Conservation (phyloP, 2,113 vertebrate species). For the Pica pica region DNA sequence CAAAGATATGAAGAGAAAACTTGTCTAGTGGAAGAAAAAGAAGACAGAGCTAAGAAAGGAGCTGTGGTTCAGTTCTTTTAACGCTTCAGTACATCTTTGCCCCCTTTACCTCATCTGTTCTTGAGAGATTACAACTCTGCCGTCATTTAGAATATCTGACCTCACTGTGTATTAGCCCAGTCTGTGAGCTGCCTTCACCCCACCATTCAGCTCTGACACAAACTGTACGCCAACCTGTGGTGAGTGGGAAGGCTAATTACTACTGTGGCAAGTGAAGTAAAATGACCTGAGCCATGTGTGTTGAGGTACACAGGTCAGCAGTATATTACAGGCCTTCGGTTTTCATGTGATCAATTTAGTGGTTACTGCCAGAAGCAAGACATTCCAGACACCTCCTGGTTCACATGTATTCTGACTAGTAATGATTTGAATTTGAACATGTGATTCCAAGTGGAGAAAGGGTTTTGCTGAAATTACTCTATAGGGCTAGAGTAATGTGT, state of each 20-base stretch:
- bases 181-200: neutral
- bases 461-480: neutral
- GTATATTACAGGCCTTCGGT: neutral
- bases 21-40: neutral
- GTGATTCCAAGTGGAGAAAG: neutral
- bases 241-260: neutral
- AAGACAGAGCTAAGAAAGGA: neutral
- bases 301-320: neutral
- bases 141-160: neutral
- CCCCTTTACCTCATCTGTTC: neutral
- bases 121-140: neutral
- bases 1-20: neutral
- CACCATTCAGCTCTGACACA: neutral
- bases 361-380: neutral
- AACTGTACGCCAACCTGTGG: neutral
- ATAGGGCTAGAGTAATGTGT: neutral
- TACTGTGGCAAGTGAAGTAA: neutral
- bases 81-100: neutral
- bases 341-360: neutral
- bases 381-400: neutral
- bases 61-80: neutral
- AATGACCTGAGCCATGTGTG: neutral
- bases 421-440: neutral
- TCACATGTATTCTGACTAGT: neutral
- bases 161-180: fast-evolving